Conservation (phyloP, 2,888 invertebrate species). For the Lottia gigantea region DNA sequence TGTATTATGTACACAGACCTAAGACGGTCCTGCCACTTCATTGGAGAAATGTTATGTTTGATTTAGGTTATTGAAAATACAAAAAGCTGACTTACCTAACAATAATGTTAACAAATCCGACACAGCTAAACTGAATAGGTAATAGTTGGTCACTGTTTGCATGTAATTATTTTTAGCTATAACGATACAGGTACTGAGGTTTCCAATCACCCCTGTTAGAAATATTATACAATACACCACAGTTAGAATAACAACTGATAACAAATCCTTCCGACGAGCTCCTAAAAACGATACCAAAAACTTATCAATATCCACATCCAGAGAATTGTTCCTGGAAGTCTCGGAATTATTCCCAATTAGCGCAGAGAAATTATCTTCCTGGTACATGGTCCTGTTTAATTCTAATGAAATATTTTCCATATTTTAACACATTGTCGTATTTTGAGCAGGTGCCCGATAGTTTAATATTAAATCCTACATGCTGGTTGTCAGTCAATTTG, state of each 20-base stretch:
- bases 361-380: too few relatives aligned
- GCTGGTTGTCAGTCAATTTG: too few relatives aligned
- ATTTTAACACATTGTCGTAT: too few relatives aligned
- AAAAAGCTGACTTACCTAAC: constrained; percentile 72
- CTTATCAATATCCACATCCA: constrained; percentile 29
- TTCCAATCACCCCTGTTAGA: constrained; percentile 84
- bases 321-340: not conserved
- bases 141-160: constrained; percentile 93
- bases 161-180: constrained; percentile 83
- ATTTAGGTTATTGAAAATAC: not conserved
- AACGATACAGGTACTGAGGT: constrained; percentile 85
- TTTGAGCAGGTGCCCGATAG: too few relatives aligned
- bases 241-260: constrained; percentile 53
- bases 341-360: too few relatives aligned
- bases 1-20: too few relatives aligned
- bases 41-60: too few relatives aligned
- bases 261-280: constrained; percentile 45
- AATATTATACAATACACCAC: constrained; percentile 76
- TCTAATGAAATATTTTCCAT: too few relatives aligned
- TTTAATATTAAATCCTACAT: too few relatives aligned
- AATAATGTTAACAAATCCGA: constrained; percentile 83
- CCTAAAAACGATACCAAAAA: constrained; percentile 45
- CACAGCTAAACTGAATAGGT: constrained; percentile 87
- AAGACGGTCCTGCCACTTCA: too few relatives aligned
- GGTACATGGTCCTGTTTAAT: too few relatives aligned